Base-by-base conservation (phyloP, 2,113 vertebrate genomes). In the Typhlomys cinereus region DNA sequence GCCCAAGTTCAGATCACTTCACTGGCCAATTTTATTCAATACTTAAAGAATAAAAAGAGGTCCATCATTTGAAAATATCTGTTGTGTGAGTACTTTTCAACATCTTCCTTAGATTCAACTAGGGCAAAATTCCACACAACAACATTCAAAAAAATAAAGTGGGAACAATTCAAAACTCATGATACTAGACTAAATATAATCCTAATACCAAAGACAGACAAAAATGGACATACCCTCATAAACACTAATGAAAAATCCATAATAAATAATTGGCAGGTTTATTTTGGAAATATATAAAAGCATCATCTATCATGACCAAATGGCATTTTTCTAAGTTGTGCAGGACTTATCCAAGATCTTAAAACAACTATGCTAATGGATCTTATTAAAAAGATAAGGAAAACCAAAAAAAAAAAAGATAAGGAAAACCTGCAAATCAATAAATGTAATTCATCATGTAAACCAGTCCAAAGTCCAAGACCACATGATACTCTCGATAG, bases 121-220 rank as follows among this genome's bases (percentile, higher is more conserved):
- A n/a, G n/a, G n/a, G n/a, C n/a, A n/a, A n/a, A n/a, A n/a, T n/a
- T n/a, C n/a, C n/a, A n/a, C 29, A 70, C 8, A 52, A 88, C 50
- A n/a, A n/a, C 18, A 73, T 92, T 67, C n/a, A n/a, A 17, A 76
- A 75, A 94, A 54, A 61, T 23, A 44, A 73, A 94, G 41, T 86
- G 46, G 23, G 31, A 80, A 74, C 3, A 76, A 54, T 62, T 88
- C 17, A 36, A 6, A 85, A 7, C 15, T 73, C 12, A 61, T 59
- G 27, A 92, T 14, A 39, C 15, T 23, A 66, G n/a, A n/a, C n/a
- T n/a, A n/a, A n/a, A 31, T 66, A 44, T 80, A 85, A 85, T 2
- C 27, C n/a, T n/a, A 48, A 85, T 61, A 83, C 5, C 1, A 70
- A 91, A 91, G 18, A 34, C 31, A 85, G 36, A 73, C 61, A 89